Base-by-base conservation (phyloP, 1,140 invertebrate species). In the Teleogryllus occipitalis region DNA sequence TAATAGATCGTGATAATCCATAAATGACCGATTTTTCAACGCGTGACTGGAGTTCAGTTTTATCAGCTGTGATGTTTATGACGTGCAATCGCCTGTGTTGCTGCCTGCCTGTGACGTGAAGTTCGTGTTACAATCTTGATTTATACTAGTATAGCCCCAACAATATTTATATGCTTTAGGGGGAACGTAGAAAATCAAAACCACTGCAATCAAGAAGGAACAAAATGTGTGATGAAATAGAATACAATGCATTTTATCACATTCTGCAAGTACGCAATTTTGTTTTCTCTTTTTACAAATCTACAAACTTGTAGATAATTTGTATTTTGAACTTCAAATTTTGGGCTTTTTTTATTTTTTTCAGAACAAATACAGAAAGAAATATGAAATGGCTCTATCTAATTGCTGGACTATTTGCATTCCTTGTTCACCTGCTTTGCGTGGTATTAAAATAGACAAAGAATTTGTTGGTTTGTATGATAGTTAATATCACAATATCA, bases 381-480 rank as follows among this genome's bases (percentile, higher is more conserved):
- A 83, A 80, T 83, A 83, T 79, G 82, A 83, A 74, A 72, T 77
- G 10, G 82, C 83, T 2, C 46, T 83, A 74, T 73, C 81, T 5
- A 84, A 83, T 78, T 82, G 82, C 72, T 84, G 83, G 82, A 83
- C 79, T 15, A 83, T 84, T 49, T 84, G 83, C 46, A 81, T 84
- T 7, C 83, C 83, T 21, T 80, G 74, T 74, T 74, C 74, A 49
- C 75, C 81, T 74, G 82, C 81, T n/a, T 54, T 83, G 47, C 80
- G 81, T 74, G 82, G 82, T 18, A 27, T 82, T 48, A 78, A 74
- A 46, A 82, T 84, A 74, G 82, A 81, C 14, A 82, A 83, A 65
- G 78, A 82, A 65, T 83, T 84, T 80, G 76, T 84, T 74, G 82
- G 82, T 84, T 81, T 18, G 76, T 77, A 47, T 65, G 54, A 65